These are phyloP conservation scores for Alcedo quadribrachys DNA, from an alignment of 2,797 vertebrate species.

Conservation along the genomic window DNA sequence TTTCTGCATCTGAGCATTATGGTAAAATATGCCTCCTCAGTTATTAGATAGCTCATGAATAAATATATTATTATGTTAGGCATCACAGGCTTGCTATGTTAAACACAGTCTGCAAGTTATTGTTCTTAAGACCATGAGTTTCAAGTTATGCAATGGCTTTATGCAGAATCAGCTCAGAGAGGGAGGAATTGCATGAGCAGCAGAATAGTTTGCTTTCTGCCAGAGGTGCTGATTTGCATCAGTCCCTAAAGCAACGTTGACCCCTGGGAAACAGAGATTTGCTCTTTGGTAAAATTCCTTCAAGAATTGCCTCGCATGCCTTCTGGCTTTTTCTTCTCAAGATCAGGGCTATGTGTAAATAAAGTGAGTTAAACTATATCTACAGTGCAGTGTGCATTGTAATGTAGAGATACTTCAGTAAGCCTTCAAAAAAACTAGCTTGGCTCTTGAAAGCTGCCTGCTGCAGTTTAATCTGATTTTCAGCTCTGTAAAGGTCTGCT, in stretches of 20 bases:
- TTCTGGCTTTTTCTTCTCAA: slow-evolving; percentile 1
- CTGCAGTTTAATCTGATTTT: slow-evolving; percentile 5
- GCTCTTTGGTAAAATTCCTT: background rate
- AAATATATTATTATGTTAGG: slow-evolving; percentile 17
- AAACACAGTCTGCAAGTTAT: slow-evolving; percentile 11
- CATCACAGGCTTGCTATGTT: background rate
- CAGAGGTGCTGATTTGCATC: slow-evolving; percentile 4
- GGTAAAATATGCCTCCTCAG: slow-evolving; percentile 59
- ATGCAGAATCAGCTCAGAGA: slow-evolving; percentile 34
- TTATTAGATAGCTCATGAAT: slow-evolving; percentile 68
- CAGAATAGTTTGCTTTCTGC: slow-evolving; percentile 27
- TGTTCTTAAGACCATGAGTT: slow-evolving; percentile 13
- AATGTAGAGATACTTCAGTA: slow-evolving; percentile 1
- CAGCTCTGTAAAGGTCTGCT: background rate
- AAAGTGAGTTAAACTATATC: background rate
- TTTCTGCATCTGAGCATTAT: slow-evolving; percentile 4
- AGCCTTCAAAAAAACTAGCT: background rate
- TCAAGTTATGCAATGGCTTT: background rate
- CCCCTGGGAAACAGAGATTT: slow-evolving; percentile 32
- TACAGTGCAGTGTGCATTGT: slow-evolving; percentile 6
- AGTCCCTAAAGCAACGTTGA: slow-evolving; percentile 11
- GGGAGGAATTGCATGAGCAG: slow-evolving; percentile 13
- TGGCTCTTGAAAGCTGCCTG: background rate
- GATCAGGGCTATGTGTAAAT: slow-evolving; percentile 12
- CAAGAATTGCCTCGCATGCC: slow-evolving; percentile 5